Base-by-base conservation (phyloP, 1,140 invertebrate species). In the Drosophila baimaii region DNA sequence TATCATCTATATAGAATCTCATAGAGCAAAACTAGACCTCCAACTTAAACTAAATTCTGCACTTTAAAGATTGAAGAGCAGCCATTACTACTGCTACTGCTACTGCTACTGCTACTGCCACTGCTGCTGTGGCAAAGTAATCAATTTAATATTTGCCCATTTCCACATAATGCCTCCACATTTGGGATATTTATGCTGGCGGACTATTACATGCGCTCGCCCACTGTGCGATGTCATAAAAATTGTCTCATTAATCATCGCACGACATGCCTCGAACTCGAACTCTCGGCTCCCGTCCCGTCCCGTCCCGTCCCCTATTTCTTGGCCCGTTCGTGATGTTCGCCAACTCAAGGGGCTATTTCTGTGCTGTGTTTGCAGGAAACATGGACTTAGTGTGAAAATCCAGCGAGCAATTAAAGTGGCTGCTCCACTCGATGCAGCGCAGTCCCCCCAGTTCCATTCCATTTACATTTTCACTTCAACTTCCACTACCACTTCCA, bases 191-290 rank as follows among this genome's bases (percentile, higher is more conserved):
- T 57, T 75, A 47, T 47, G 47, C 41, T 35, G 59, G 33, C 23
- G 1, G 39, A 55, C 56, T 44, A 33, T 44, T 13, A 41, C 35
- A 47, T 33, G 17, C 25, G 5, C 27, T 41, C 69, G 29, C 23
- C 76, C 83, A 86, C 83, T 79, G 90, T 89, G 58, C 73, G 23
- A 33, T 47, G 77, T 64, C 75, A 88, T 84, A 84, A 81, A 88
- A 81, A 84, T 88, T 84, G 80, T 84, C 80, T 75, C 88, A 90
- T 90, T 90, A 84, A 90, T 90, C 88, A 90, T 90, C 80, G 52
- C 78, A 63, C 77, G 75, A 76, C 79, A 86, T 78, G 82, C 69
- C 51, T 41, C 51, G 31, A 47, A 19, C 31, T 9, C n/a, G n/a
- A n/a, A n/a, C n/a, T n/a, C n/a, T n/a, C 37, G 51, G 47, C 27